These are phyloP conservation scores for Polypterus bichir DNA, from an alignment of 2,113 vertebrate species.

Conservation along the genomic window DNA sequence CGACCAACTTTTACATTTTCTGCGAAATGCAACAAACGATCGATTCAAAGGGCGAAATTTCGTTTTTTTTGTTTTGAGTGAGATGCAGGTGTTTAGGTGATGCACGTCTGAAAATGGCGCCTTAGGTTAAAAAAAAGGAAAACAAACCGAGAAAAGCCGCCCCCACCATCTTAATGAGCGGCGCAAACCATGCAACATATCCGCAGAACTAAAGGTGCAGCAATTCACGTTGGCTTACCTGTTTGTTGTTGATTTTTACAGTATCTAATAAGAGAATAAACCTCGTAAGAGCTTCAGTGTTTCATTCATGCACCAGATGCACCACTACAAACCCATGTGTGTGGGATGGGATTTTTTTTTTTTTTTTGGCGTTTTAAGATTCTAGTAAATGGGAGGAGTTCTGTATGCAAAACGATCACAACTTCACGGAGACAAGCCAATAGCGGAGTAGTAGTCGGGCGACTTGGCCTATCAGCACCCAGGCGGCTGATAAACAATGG, in stretches of 20 bases:
- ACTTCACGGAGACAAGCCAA: constrained; percentile 34
- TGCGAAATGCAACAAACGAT: too few species aligned
- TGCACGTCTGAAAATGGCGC: constrained; percentile 53
- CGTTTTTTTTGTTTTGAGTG: too few species aligned
- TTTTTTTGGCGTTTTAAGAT: constrained; percentile 35
- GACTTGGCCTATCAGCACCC: constrained; percentile 33
- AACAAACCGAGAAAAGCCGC: constrained; percentile 32
- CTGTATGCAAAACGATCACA: constrained; percentile 32
- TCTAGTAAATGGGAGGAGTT: constrained; percentile 24
- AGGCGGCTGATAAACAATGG: constrained; percentile 18
- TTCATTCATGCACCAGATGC: constrained; percentile 14
- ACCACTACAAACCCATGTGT: constrained; percentile 19
- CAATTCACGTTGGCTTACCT: constrained; percentile 31
- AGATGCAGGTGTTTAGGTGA: constrained; percentile 27
- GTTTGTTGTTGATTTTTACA: constrained; percentile 18
- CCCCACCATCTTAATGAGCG: not conserved
- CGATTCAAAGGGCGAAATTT: too few species aligned
- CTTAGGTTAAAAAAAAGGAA: constrained; percentile 41
- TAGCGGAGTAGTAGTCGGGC: constrained; percentile 16
- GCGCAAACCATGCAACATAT: constrained; percentile 3
- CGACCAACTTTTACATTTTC: too few species aligned
- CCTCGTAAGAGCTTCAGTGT: constrained; percentile 2
- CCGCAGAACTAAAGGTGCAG: constrained; percentile 1
- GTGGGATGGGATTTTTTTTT: not conserved
- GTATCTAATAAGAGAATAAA: constrained; percentile 15